Evolutionary conservation across 2,888 invertebrate species (phyloP), one percentile per base, ranked within the genome.

Genomic region (Cyrtodaria siliqua): DNA sequence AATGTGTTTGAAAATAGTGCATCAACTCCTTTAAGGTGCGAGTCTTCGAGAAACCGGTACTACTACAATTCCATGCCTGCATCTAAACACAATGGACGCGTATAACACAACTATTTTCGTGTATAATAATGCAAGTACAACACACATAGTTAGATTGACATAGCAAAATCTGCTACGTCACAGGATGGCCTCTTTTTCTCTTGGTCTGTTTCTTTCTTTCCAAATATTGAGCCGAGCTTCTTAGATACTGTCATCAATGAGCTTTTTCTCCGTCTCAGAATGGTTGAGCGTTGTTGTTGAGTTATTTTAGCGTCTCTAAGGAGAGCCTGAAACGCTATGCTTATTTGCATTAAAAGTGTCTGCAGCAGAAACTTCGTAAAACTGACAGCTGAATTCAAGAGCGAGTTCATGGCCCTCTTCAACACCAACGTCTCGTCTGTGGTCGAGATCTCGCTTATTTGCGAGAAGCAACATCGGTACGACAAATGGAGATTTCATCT

Each of bases 401-500:
- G 90, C 88, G 26, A 87, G 57, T 77, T 87, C 83, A 59, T 86
- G 87, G 2, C 85, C 90, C 59, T 87, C 88, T 27, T 84, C 96
- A 95, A 94, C 96, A 95, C 93, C 96, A 96, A 92, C 72, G 68
- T 87, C 83, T 33, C 91, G 83, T 23, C 86, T 77, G 70, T 90
- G 88, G 59, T 90, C 91, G 90, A 97, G 94, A 94, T 97, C 96
- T 86, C 96, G 94, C 93, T 96, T 96, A 93, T 96, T 97, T 72
- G 96, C 97, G 74, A 97, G 94, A 59, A 97, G 93, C 62, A 97
- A 95, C 75, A 96, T 95, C 60, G 96, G 96, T 82, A 96, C 95
- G 91, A 96, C 96, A 59, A 96, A 95, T 20, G 96, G 96, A 76
- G 96, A 57, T 24, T 83, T 76, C 67, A 72, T 56, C 70, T 81